These are phyloP conservation scores for Lithobates sylvaticus DNA, from an alignment of 2,797 vertebrate genomes.

Conservation along the genomic window DNA sequence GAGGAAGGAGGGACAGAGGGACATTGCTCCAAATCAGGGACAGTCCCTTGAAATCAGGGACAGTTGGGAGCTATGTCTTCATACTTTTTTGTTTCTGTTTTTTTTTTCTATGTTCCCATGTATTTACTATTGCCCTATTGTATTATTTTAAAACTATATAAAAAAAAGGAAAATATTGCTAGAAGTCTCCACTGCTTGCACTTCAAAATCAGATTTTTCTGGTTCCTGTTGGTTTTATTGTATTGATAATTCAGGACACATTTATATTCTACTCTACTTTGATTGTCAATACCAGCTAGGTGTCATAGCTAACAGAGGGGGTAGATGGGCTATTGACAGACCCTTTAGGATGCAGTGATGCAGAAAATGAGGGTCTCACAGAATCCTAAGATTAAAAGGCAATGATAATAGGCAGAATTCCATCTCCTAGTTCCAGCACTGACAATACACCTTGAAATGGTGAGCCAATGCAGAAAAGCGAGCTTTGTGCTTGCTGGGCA, in stretches of 20 bases:
- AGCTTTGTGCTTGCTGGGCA: too few species aligned
- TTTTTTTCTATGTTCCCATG: too few species aligned
- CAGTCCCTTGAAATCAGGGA: too few species aligned
- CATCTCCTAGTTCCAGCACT: background rate
- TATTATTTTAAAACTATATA: too few species aligned
- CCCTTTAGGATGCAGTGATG: background rate
- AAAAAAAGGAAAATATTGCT: too few species aligned
- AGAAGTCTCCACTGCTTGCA: too few species aligned
- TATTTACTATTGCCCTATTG: too few species aligned
- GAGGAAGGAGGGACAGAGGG: too few species aligned
- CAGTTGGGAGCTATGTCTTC: too few species aligned
- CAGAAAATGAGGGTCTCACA: constrained; percentile 25
- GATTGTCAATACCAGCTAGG: background rate
- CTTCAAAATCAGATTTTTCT: too few species aligned
- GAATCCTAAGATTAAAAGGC: constrained; percentile 25
- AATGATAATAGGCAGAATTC: background rate
- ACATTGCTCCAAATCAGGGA: too few species aligned
- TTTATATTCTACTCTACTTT: background rate
- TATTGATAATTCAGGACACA: constrained; percentile 10
- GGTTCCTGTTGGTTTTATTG: constrained; percentile 6
- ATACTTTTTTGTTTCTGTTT: too few species aligned
- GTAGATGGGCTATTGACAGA: background rate
- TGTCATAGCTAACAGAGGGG: background rate
- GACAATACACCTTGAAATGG: background rate
- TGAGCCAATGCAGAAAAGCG: background rate